Base-by-base conservation (phyloP, 1,140 invertebrate genomes). In the Elymnias hypermnestra region DNA sequence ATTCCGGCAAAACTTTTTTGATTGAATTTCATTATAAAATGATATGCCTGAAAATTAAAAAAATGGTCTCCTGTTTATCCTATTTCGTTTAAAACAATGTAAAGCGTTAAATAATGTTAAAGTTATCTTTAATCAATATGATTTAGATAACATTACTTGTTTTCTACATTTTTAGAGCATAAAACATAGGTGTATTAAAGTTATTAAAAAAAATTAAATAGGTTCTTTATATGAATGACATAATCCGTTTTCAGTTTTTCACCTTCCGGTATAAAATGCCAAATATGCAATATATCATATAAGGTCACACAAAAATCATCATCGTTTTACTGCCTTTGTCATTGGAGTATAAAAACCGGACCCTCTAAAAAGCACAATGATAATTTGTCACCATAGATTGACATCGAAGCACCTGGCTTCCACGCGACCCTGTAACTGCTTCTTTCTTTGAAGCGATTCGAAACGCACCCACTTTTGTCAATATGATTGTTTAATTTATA, bases 401-500 rank as follows among this genome's bases (percentile, higher is more conserved):
- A 70, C 61, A 66, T 51, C 26, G 36, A 35, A 58, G 33, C 78
- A 83, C 72, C 75, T 78, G 75, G 75, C 61, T 29, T 51, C 55
- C 70, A 69, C 70, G 70, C 71, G 69, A 73, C 74, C 75, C 78
- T 58, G 54, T 57, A 52, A 57, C 52, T 42, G 49, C 46, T 46
- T 54, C 29, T 41, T 55, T 53, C 53, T 68, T 63, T 68, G 57
- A 40, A 41, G 33, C 46, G 43, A 79, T 82, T 77, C 55, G 76
- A 54, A 63, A 78, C 71, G 71, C 76, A 55, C 60, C 64, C 47
- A 61, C 67, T 60, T 76, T 77, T 75, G 62, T 73, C 57, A 74
- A 67, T 70, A 75, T 67, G 65, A 61, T 73, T 77, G 66, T 83
- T 77, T 77, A 78, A 81, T 77, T 70, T 73, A 81, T 75, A 75